A percentile compares a stretch with the other conserved stretches of the same genome.
These are phyloP conservation scores for Setophaga kirtlandii DNA, from an alignment of 2,113 vertebrate genomes.

Conservation along the genomic window DNA sequence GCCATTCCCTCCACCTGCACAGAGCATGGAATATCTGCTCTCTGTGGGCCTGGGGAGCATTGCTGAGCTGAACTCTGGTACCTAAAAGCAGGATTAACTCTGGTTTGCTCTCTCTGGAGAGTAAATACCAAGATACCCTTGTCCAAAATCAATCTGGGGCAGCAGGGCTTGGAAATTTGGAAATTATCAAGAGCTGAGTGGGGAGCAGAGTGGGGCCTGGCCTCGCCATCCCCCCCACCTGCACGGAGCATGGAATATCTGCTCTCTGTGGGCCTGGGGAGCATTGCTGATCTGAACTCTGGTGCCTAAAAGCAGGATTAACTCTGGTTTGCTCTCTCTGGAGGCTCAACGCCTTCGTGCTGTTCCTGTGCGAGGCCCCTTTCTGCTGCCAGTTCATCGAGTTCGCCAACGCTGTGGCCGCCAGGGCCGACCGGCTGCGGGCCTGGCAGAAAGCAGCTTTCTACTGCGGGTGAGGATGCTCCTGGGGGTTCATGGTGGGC, in stretches of 20 bases:
- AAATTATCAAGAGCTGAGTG: not conserved
- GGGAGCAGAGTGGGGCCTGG: not conserved
- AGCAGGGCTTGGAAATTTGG: not conserved
- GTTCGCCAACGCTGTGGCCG: slow-evolving; percentile 86
- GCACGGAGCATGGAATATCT: rapidly evolving
- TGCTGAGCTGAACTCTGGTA: rapidly evolving
- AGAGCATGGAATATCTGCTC: rapidly evolving
- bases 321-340: not conserved
- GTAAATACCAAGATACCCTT: not conserved
- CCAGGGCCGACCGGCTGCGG: slow-evolving; percentile 82
- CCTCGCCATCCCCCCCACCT: not conserved
- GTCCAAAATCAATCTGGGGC: not conserved
- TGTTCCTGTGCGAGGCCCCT: slow-evolving; percentile 93
- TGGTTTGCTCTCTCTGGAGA: slow-evolving; percentile 60
- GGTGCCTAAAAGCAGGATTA: not conserved
- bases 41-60: rapidly evolving
- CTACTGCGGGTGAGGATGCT: slow-evolving; percentile 90
- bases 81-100: not conserved
- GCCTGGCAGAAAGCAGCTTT: slow-evolving; percentile 94
- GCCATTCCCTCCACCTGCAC: rapidly evolving
- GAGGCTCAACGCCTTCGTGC: slow-evolving; percentile 89
- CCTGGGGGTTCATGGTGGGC: not conserved
- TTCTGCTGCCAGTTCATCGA: slow-evolving; percentile 98
- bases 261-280: rapidly evolving
- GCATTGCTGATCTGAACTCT: rapidly evolving